These are phyloP conservation scores for Synanthedon formicaeformis DNA, from an alignment of 2,888 invertebrate genomes.

Conservation along the genomic window DNA sequence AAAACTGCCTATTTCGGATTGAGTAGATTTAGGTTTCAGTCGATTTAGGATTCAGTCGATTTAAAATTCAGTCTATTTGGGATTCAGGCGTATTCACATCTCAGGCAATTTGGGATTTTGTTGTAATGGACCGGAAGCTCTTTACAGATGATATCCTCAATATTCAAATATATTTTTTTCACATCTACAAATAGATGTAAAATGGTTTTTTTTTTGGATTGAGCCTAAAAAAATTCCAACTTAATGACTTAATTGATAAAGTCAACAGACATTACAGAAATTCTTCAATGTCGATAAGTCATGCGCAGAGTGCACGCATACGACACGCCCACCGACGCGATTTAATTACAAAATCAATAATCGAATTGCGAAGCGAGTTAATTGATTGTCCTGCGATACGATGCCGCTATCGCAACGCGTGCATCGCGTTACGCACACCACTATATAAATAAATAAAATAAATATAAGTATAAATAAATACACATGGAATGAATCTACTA, in stretches of 20 bases:
- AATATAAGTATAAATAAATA: constrained; percentile 4
- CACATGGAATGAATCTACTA: constrained; percentile 9
- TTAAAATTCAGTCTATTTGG: too few species aligned
- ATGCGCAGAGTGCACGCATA: constrained; percentile 16
- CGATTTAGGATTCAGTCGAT: too few species aligned
- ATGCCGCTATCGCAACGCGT: constrained; percentile 42
- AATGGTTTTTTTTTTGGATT: too few species aligned
- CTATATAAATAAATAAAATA: constrained; percentile 7
- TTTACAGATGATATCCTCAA: too few species aligned
- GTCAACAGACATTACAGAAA: constrained; percentile 27
- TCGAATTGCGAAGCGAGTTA: constrained; percentile 51
- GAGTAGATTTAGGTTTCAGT: too few species aligned
- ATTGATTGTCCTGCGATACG: constrained; percentile 54
- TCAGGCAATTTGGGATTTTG: too few species aligned
- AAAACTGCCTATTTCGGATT: too few species aligned
- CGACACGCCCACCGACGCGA: constrained; percentile 46
- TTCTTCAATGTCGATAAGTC: constrained; percentile 29
- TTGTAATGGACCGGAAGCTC: too few species aligned
- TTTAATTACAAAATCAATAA: constrained; percentile 69
- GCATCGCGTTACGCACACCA: constrained; percentile 23
- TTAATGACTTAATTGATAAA: constrained; percentile 40
- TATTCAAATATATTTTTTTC: too few species aligned
- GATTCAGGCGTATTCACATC: too few species aligned
- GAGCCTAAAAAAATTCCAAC: not conserved
- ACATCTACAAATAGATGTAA: too few species aligned